Evolutionary conservation across 1,140 invertebrate genomes (phyloP).

Genomic region (Teleogryllus occipitalis): DNA sequence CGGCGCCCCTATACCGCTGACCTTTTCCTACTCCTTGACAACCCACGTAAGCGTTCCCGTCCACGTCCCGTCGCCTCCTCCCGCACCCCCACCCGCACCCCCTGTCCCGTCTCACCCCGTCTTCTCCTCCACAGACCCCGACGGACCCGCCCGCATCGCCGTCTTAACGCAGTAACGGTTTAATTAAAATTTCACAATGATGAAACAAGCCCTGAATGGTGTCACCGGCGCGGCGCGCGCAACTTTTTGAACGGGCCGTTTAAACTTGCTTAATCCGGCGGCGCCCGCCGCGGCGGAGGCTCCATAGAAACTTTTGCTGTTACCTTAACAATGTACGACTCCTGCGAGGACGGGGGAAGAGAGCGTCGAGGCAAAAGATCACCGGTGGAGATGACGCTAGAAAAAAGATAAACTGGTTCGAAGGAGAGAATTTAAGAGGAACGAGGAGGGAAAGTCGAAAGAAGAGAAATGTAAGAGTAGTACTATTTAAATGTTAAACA

Average conservation of each 20-base stretch:
- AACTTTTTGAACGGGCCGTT: conserved; percentile 1
- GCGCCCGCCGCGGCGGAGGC: background rate
- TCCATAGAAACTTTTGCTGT: conserved; percentile 4
- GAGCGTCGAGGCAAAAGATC: background rate
- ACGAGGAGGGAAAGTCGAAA: too few relatives aligned
- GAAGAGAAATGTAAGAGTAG: too few relatives aligned
- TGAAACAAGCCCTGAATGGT: background rate
- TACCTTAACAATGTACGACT: conserved; percentile 4
- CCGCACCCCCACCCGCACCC: too few relatives aligned
- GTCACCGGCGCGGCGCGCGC: background rate
- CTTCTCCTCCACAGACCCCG: too few relatives aligned
- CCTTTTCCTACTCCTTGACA: too few relatives aligned
- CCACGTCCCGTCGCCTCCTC: too few relatives aligned
- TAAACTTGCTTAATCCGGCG: background rate
- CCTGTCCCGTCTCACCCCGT: background rate
- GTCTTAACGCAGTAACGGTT: background rate
- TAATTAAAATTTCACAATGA: conserved; percentile 2
- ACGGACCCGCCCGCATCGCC: background rate
- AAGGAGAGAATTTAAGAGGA: background rate
- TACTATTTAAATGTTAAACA: too few relatives aligned
- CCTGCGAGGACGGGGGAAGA: background rate
- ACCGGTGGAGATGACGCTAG: background rate
- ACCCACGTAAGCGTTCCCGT: too few relatives aligned
- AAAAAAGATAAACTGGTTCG: background rate
- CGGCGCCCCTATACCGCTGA: too few relatives aligned